Evolutionary conservation across 2,888 invertebrate genomes (phyloP), one percentile per base, ranked within the genome.

Genomic region (Volucella inanis): DNA sequence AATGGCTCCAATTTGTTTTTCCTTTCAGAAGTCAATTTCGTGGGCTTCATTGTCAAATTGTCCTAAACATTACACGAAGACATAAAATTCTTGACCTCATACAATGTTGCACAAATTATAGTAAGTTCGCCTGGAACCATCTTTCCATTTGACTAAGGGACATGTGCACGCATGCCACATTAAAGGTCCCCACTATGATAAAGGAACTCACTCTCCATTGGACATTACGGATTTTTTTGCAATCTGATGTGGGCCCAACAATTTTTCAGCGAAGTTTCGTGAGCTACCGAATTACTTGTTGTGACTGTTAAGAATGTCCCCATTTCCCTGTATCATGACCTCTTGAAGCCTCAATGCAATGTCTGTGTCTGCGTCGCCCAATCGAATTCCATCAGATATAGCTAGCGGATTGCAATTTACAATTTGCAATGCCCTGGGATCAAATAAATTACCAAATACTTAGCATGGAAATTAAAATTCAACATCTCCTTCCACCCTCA

Each of bases 271-370:
- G 39, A 57, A 50, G 31, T 22, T 41, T 49, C 52, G 64, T 76
- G 70, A 81, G 76, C 81, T 57, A 70, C 81, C 70, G 81, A 71
- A 81, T 81, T 81, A 81, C 81, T 43, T 50, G 9, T 18, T 38
- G 31, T 43, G 1, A 15, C 31, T 31, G 31, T 0, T 15, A 38
- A 45, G 15, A 39, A 45, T 65, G 59, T 81, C 47, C 76, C 64
- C 59, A 59, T 71, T 81, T 22, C 65, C 11, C 4, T 2, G 14
- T 67, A 65, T 81, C 81, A 76, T 81, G 81, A 81, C 76, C 76
- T 52, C 12, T 15, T 41, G 39, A 55, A 31, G 50, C 38, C 55
- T 39, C 18, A 55, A 68, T 22, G 50, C 68, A 45, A 45, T 47
- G 47, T 38, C 15, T 43, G 14, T 43, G 41, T 54, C 43, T 52